Base-by-base conservation (phyloP, 2,888 invertebrate genomes). In the Acanthacorydalis orientalis region DNA sequence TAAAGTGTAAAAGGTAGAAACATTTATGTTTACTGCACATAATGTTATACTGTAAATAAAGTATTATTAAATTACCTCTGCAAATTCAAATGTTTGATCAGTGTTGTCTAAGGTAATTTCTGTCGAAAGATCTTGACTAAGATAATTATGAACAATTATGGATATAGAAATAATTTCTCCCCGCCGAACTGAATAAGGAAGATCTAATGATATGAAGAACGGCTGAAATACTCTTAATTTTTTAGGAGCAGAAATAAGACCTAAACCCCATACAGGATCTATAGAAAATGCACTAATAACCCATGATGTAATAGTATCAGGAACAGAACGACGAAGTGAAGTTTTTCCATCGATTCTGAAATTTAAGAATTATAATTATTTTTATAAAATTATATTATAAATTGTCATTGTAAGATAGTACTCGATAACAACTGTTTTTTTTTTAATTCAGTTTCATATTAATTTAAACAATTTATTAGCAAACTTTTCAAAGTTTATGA, bases 161-260 rank as follows among this genome's bases (percentile, higher is more conserved):
- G 93, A 85, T 46, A 93, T 75, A 0, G 90, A 83, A 47, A 97
- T 74, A 8, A 86, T 81, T 70, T 98, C 98, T 23, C 92, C 93
- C 51, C 82, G 75, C 56, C 89, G 83, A 11, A 97, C 78, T 0
- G 86, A 81, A 56, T 87, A 84, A 0, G 97, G 97, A 44, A 96
- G 67, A 60, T 92, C 87, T 8, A 91, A 73, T 8, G 82, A 78
- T 40, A 95, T 77, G 54, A 87, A 86, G 62, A 97, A 88, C 9
- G 83, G 81, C 55, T 84, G 79, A 64, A 85, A 83, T 2, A 90
- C 87, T 69, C 78, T 75, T 46, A 78, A 67, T 65, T 74, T 76
- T 53, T 76, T 72, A 1, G 78, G 70, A 1, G 74, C 68, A 11
- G 16, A 15, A 1, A 81, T 74, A 1, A 91, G 69, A 4, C 88